Conservation (phyloP, 1,140 invertebrate genomes). For the Bombus confusus region DNA sequence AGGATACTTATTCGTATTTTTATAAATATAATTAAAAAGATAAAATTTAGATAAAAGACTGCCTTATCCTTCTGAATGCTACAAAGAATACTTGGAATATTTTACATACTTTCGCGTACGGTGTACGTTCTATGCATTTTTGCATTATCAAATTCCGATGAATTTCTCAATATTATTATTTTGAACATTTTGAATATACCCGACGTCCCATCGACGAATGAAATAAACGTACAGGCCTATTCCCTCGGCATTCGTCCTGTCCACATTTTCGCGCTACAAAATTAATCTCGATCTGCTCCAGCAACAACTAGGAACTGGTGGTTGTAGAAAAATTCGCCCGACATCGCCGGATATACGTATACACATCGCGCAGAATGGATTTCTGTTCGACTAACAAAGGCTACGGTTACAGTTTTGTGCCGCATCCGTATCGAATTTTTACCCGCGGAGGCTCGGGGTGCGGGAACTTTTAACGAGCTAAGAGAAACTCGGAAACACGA, state of each 20-base stretch:
- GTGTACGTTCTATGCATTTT: too few species aligned
- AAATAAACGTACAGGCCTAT: background rate
- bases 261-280: background rate
- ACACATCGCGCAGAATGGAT: slow-evolving; percentile 3
- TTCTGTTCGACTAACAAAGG: slow-evolving; percentile 19
- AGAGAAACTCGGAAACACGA: slow-evolving; percentile 44
- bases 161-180: too few species aligned
- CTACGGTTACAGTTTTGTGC: background rate
- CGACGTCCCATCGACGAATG: too few species aligned
- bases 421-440: slow-evolving; percentile 23
- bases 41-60: too few species aligned
- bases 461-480: slow-evolving; percentile 47
- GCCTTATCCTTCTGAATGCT: too few species aligned
- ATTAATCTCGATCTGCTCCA: background rate
- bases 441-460: background rate
- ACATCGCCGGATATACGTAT: background rate
- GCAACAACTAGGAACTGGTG: background rate
- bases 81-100: too few species aligned
- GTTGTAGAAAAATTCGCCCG: background rate
- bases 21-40: too few species aligned
- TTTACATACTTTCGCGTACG: too few species aligned
- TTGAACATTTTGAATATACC: too few species aligned
- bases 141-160: too few species aligned
- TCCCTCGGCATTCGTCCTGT: background rate
- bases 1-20: background rate